phyloP scores from a whole-genome alignment of 2,888 invertebrate genomes.

The Cylindroiulus punctatus region DNA sequence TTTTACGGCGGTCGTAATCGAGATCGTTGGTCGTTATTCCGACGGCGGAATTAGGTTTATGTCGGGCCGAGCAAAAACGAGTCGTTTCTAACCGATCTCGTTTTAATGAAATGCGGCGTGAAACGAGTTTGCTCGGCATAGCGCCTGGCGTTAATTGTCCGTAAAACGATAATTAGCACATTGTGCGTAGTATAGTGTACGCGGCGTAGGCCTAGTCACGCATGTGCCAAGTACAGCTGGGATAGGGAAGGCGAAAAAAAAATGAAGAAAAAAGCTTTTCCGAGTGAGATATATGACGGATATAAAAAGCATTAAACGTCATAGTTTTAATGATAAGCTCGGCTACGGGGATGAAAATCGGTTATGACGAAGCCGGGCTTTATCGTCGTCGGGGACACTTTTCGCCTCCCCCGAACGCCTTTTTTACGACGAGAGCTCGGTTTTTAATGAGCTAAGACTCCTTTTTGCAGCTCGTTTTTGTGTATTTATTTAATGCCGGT shows the following conservation, averaged over 20 bases:
- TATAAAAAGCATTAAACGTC: slow-evolving; percentile 10
- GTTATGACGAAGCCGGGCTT: background rate
- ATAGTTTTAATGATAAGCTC: background rate
- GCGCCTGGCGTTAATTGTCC: slow-evolving; percentile 27
- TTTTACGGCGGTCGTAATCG: slow-evolving; percentile 27
- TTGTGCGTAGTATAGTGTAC: background rate
- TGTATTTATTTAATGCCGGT: slow-evolving; percentile 3
- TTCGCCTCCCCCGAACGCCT: background rate
- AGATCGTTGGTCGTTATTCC: slow-evolving; percentile 26
- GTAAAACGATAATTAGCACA: slow-evolving; percentile 27
- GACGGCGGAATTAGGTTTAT: slow-evolving; percentile 6
- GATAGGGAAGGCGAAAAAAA: background rate
- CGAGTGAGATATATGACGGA: background rate
- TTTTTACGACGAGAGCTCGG: slow-evolving; percentile 21
- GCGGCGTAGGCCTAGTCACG: background rate
- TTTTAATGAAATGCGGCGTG: slow-evolving; percentile 7
- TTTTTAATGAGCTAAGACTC: slow-evolving; percentile 32
- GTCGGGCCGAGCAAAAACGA: background rate
- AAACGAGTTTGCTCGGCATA: background rate
- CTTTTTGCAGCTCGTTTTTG: slow-evolving; percentile 26
- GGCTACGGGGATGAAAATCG: background rate
- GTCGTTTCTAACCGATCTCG: background rate
- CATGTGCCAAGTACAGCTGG: background rate
- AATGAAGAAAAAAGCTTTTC: background rate
- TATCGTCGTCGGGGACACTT: background rate